These are phyloP conservation scores for Ectropis grisescens DNA, from an alignment of 1,140 invertebrate species.

Conservation along the genomic window DNA sequence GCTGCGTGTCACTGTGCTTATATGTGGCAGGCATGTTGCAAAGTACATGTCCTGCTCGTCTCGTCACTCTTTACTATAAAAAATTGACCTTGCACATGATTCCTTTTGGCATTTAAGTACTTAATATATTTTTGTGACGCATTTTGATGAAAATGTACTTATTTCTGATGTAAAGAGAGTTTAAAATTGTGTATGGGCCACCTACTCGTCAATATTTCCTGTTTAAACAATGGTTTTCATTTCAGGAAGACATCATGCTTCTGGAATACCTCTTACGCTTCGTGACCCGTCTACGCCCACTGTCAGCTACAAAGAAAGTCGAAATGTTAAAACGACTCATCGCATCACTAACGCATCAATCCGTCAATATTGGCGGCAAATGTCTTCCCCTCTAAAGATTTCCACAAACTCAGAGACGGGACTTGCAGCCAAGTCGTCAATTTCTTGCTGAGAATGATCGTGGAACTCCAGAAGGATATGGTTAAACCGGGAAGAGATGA, in stretches of 20 bases:
- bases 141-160: no score
- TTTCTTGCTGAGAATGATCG: slow-evolving; percentile 46
- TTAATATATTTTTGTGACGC: no score
- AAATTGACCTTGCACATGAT: no score
- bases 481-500: slow-evolving; percentile 44
- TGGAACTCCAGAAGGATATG: slow-evolving; percentile 51
- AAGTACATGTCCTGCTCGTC: no score
- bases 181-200: no score
- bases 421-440: slow-evolving; percentile 42
- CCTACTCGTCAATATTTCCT: no score
- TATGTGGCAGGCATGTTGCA: no score
- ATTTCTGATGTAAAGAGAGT: no score
- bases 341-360: slow-evolving; percentile 77
- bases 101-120: no score
- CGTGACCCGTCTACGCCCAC: slow-evolving; percentile 75
- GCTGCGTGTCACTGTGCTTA: no score
- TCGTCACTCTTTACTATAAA: no score
- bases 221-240: no score
- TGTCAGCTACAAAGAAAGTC: slow-evolving; percentile 70
- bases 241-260: slow-evolving; percentile 75
- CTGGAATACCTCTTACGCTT: slow-evolving; percentile 83
- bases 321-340: slow-evolving; percentile 74
- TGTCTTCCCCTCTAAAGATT: slow-evolving; percentile 66
- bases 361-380: slow-evolving; percentile 67
- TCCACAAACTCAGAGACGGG: slow-evolving; percentile 43